These are phyloP conservation scores for Eumacrocentrus americanus DNA, from an alignment of 2,888 invertebrate genomes.

Conservation along the genomic window DNA sequence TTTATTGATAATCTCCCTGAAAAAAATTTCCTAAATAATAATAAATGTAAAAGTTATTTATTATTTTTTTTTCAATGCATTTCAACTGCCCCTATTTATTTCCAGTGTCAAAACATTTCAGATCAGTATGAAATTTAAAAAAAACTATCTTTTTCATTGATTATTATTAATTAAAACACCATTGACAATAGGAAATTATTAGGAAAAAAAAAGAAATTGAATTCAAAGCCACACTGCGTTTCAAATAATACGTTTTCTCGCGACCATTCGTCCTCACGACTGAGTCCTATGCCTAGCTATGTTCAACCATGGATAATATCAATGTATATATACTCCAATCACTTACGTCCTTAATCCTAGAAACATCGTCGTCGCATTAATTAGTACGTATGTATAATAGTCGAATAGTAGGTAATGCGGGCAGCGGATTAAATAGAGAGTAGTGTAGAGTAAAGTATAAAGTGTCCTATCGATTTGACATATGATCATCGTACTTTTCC, in stretches of 20 bases:
- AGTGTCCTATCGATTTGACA: constrained; percentile 8
- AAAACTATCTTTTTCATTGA: background rate
- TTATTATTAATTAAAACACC: background rate
- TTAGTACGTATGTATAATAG: constrained; percentile 26
- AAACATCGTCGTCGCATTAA: constrained; percentile 16
- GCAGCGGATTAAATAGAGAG: background rate
- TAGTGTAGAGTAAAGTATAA: no score
- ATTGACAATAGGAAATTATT: background rate
- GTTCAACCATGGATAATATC: constrained; percentile 34
- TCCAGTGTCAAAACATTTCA: no score
- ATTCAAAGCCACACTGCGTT: constrained; percentile 13
- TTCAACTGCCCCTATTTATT: no score
- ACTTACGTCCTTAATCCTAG: constrained; percentile 22
- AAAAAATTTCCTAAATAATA: background rate
- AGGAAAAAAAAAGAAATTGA: background rate
- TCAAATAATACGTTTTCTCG: constrained; percentile 42
- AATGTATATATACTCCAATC: constrained; percentile 27
- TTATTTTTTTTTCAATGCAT: no score
- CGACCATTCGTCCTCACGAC: constrained; percentile 51
- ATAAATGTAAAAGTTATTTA: background rate
- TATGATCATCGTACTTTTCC: constrained; percentile 20
- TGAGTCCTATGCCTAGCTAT: constrained; percentile 30
- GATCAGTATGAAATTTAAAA: no score
- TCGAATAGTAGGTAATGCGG: constrained; percentile 24
- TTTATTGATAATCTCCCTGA: background rate